Base-by-base conservation (phyloP, 2,797 vertebrate genomes). In the Chelidonichthys spinosus region DNA sequence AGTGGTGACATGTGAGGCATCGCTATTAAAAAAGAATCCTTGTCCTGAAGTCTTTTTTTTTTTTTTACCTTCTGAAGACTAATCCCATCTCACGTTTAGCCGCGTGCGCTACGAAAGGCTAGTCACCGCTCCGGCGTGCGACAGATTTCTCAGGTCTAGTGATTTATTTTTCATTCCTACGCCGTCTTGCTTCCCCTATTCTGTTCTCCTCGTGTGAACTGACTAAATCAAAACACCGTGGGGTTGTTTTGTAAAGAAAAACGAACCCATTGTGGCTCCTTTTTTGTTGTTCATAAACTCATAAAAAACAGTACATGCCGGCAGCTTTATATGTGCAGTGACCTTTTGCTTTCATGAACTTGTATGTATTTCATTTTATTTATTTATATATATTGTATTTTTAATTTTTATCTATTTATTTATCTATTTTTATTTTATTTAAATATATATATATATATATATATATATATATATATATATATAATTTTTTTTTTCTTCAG, bases 211-310 rank as follows among this genome's bases (percentile, higher is more conserved):
- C 7, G 3, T 78, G 78, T 81, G 55, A 33, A 59, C 74, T 81
- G 84, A 71, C 83, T 14, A n/a, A 40, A 64, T 66, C 49, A 81
- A 72, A 91, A 91, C 65, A 89, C 35, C 0, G 2, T 0, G 5
- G 11, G 11, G 7, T 5, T 88, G 79, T 88, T 89, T 39, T 64
- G 83, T 85, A 80, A 86, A 87, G 83, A 89, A 75, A 86, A 78
- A 11, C 62, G 44, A 79, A 65, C 18, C 63, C 54, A 60, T 18
- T 63, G 81, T 83, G 77, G 85, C 72, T 49, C 72, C 59, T 76
- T 89, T 33, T 35, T 81, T 66, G 55, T 80, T 59, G 39, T 54
- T 62, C 14, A 4, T 39, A 42, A 70, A 68, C 62, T 8, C 17
- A 40, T 18, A 15, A 82, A 74, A 49, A 35, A 39, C 25, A 25